Percentiles rank a stretch among this genome's conserved stretches.
These are phyloP conservation scores for Caradrina clavipalpis DNA, from an alignment of 2,888 invertebrate species.

Conservation along the genomic window DNA sequence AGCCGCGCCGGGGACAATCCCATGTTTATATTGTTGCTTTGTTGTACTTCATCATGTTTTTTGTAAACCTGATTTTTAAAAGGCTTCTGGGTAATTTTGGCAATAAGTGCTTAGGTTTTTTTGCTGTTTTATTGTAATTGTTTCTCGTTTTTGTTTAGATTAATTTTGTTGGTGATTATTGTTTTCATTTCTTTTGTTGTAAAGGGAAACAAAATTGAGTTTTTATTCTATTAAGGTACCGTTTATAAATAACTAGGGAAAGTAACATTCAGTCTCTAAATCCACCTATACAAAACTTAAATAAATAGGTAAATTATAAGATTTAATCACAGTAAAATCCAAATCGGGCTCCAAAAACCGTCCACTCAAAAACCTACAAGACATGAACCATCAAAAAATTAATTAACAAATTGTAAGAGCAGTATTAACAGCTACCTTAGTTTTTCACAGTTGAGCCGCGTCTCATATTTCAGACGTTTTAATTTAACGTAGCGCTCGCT, in stretches of 20 bases:
- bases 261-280: too few species aligned
- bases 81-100: conserved; percentile 54
- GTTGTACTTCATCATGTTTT: conserved; percentile 63
- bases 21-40: conserved; percentile 74
- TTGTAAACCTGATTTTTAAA: conserved; percentile 57
- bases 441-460: conserved; percentile 77
- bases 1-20: conserved; percentile 71
- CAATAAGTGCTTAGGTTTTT: conserved; percentile 33
- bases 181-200: conserved; percentile 39
- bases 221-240: not conserved
- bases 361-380: not conserved
- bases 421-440: conserved; percentile 64
- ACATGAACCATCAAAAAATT: conserved; percentile 35
- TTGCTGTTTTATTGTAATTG: conserved; percentile 37
- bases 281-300: too few species aligned
- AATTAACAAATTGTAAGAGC: conserved; percentile 47
- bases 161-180: conserved; percentile 31
- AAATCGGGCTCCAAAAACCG: not conserved
- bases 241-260: too few species aligned
- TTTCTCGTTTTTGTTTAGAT: conserved; percentile 35
- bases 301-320: too few species aligned
- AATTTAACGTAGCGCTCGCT: conserved; percentile 76
- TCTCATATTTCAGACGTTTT: conserved; percentile 83
- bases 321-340: not conserved
- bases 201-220: not conserved